A percentile compares a stretch with the other conserved stretches of the same genome.
phyloP scores from a whole-genome alignment of 2,888 invertebrate species.

The Pachycephus smyrnensis region DNA sequence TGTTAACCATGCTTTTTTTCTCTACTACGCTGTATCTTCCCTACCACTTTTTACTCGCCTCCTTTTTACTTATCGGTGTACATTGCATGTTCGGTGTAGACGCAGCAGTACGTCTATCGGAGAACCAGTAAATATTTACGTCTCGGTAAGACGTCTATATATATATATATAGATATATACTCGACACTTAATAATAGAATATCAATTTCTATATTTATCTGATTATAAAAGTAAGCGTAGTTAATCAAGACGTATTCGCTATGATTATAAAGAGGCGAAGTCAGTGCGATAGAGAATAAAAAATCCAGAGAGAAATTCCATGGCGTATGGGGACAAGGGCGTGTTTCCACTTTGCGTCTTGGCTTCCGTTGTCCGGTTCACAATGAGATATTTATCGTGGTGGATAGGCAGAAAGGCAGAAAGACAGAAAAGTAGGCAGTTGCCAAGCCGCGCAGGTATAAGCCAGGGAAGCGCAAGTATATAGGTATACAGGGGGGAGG shows the following conservation, averaged over 20 bases:
- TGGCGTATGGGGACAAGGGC: background rate
- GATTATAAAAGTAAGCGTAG: background rate
- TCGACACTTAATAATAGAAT: background rate
- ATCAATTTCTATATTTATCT: background rate
- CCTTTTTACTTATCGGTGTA: background rate
- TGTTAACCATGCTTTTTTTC: background rate
- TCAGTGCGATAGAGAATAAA: background rate
- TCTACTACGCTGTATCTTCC: background rate
- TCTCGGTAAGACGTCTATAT: background rate
- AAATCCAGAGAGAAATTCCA: constrained; percentile 1
- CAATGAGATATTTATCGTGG: constrained; percentile 64
- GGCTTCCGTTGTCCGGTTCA: constrained; percentile 36
- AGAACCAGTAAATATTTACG: background rate
- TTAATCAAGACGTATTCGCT: background rate
- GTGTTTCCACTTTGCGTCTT: background rate
- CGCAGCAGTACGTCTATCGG: background rate
- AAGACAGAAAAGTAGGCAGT: background rate
- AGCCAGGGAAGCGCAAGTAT: background rate
- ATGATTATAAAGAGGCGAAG: background rate
- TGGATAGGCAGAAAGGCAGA: background rate
- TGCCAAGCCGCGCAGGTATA: background rate
- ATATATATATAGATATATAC: background rate
- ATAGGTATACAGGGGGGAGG: constrained; percentile 10
- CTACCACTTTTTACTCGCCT: background rate
- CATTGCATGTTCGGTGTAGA: background rate